Base-by-base conservation (phyloP, 2,888 invertebrate genomes). In the Volucella inanis region DNA sequence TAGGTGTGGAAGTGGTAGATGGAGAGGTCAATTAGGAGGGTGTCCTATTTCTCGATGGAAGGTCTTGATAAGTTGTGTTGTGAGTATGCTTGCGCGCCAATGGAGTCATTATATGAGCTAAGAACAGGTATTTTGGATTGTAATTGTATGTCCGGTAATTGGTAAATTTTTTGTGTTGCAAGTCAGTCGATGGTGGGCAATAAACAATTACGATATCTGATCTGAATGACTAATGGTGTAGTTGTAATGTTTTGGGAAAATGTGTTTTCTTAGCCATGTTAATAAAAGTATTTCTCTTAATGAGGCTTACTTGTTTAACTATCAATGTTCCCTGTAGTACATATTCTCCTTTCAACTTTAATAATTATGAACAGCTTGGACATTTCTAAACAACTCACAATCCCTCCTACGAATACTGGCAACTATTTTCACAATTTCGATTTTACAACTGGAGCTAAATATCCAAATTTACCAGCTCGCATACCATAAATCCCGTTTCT, bases 21-120 rank as follows among this genome's bases (percentile, higher is more conserved):
- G 45, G 61, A 47, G 49, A 67, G 77, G 78, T 68, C 74, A 83
- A 72, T 78, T 52, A 43, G 8, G 50, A 31, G 49, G 80, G 47
- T 64, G 77, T 68, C 59, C 54, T 18, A 50, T 68, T 65, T 62
- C 41, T 62, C 49, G 72, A 74, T 68, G 15, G 62, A 22, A 22
- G 8, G 54, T 54, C 22, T 9, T 59, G 59, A 77, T 68, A 54
- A 47, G 72, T 75, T 54, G 43, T 57, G 59, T 62, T 57, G 31
- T 72, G 61, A 47, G 41, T 55, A 52, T 8, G 71, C 55, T 43
- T 50, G 49, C 38, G 62, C 38, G 62, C 38, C 43, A 68, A 78
- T 78, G 43, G 57, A 59, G 74, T 65, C 78, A 78, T 79, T 83
- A 78, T 54, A 52, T 74, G 74, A 57, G 50, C 57, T 74, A 83